These are phyloP conservation scores for Corythornis madagascariensis DNA, from an alignment of 2,113 vertebrate genomes.

Conservation along the genomic window DNA sequence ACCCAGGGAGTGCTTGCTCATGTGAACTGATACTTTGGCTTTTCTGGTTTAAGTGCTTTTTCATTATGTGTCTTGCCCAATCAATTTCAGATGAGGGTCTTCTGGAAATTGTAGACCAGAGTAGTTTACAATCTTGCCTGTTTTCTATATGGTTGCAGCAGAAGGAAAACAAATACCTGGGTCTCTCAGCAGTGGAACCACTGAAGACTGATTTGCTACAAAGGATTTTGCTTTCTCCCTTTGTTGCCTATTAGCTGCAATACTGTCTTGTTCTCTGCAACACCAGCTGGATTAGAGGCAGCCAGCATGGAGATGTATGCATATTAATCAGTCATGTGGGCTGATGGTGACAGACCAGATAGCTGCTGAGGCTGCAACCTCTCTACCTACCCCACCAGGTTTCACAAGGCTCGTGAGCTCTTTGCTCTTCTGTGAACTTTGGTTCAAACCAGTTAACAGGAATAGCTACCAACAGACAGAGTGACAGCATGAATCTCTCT, in stretches of 20 bases:
- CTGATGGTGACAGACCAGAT: background rate
- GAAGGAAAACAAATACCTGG: background rate
- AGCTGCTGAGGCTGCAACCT: background rate
- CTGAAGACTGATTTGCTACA: background rate
- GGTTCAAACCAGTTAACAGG: background rate
- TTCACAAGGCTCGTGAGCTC: background rate
- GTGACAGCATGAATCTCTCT: background rate
- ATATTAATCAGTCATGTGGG: background rate
- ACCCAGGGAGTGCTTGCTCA: background rate
- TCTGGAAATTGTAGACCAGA: background rate
- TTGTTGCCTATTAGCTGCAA: background rate
- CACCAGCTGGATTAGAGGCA: background rate
- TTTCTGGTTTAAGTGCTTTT: background rate
- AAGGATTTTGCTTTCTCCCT: background rate
- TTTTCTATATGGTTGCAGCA: background rate
- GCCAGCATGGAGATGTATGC: background rate
- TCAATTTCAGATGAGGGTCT: background rate
- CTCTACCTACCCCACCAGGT: background rate
- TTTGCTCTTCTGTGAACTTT: accelerated
- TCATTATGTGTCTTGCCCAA: background rate
- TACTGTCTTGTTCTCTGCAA: background rate
- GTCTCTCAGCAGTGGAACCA: background rate
- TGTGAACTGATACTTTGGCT: background rate
- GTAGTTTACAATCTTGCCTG: background rate
- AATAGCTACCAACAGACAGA: background rate